Base-by-base conservation (phyloP, 1,140 invertebrate genomes). In the Cepaea nemoralis region DNA sequence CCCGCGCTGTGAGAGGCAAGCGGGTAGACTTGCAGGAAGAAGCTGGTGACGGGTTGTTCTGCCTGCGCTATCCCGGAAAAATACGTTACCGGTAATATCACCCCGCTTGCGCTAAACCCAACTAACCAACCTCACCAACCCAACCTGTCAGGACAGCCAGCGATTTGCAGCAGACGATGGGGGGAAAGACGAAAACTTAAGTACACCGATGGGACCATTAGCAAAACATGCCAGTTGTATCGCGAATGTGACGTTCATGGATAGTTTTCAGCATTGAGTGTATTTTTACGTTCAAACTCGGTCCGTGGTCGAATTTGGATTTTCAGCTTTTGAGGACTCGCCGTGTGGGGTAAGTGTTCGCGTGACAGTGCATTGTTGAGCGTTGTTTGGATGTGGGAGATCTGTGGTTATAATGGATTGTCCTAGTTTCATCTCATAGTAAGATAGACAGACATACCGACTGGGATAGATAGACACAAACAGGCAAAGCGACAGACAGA, bases 141-240 rank as follows among this genome's bases (percentile, higher is more conserved):
- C 59, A 63, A 63, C 59, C 59, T 63, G 59, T 63, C 59, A 63
- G n/a, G 27, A 31, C 59, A 31, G 59, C 59, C 16, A 27, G 27
- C 59, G n/a, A 63, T 27, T 10, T 55, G 50, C 50, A 24, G 22
- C 50, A 55, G 50, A 8, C 50, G 50, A 22, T 55, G 22, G 8
- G 42, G 42, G 50, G 50, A 55, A 55, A 55, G 50, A 55, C 50
- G 50, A 55, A 55, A 31, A 63, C 59, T 27, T 63, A 63, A 63
- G 59, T 63, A 63, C n/a, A 12, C n/a, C 59, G 59, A 31, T 63
- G 59, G 59, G 59, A 63, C 59, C n/a, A 31, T 27, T 63, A 31
- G 59, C 59, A 63, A 31, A n/a, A 63, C 59, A 63, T 31, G 59
- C 59, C 2, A 63, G 59, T 63, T 63, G 59, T 31, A 63, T 27